Percentiles rank a stretch among this genome's conserved stretches.
phyloP scores from a whole-genome alignment of 2,113 vertebrate genomes.

The Vimba vimba region DNA sequence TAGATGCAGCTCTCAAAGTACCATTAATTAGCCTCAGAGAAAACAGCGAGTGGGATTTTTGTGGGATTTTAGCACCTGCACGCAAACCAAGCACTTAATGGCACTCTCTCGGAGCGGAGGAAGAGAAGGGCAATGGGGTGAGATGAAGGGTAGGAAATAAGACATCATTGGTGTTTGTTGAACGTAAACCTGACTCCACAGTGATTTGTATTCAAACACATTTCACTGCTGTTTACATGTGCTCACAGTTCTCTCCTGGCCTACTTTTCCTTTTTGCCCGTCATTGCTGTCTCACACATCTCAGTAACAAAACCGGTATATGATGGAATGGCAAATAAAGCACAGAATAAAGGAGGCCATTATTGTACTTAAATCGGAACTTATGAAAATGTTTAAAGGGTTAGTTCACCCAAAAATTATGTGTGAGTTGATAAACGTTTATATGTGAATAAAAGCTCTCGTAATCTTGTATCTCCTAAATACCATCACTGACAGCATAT shows the following conservation, averaged over 20 bases:
- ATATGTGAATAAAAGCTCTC: too few species aligned
- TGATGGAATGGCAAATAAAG: neutral
- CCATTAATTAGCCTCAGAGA: constrained; percentile 46
- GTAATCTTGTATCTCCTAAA: neutral
- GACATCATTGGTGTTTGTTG: constrained; percentile 2
- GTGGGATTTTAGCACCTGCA: constrained; percentile 48
- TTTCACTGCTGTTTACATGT: constrained; percentile 14
- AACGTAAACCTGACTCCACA: neutral
- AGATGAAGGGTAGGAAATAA: constrained; percentile 16
- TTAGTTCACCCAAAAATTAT: too few species aligned
- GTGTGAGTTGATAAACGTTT: too few species aligned
- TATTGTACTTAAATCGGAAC: neutral
- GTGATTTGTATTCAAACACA: constrained; percentile 26
- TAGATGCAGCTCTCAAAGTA: constrained; percentile 45
- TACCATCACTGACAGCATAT: neutral
- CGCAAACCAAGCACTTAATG: constrained; percentile 5
- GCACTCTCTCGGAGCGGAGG: neutral
- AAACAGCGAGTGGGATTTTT: constrained; percentile 29
- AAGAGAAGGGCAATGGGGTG: neutral
- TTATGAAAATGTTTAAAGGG: neutral
- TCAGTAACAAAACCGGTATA: neutral
- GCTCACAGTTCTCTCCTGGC: neutral
- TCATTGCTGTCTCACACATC: neutral
- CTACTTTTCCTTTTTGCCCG: neutral
- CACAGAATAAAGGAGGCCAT: neutral